These are phyloP conservation scores for Aporrectodea caliginosa DNA, from an alignment of 1,140 invertebrate genomes.

Conservation along the genomic window DNA sequence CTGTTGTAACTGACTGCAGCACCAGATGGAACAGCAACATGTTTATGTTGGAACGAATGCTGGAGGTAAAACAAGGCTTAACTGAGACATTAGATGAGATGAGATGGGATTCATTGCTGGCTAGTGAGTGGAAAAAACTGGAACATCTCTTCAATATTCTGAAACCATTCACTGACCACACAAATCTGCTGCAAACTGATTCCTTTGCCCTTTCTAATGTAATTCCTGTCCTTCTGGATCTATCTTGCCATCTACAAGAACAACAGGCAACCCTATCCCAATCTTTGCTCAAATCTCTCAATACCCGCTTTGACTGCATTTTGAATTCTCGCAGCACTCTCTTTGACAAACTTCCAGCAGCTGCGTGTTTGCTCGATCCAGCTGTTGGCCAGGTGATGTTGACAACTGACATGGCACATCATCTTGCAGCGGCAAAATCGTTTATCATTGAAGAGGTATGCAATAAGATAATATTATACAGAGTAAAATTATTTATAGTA, in stretches of 20 bases:
- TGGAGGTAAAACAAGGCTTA: constrained; percentile 2
- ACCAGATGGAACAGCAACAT: background rate
- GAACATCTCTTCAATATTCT: background rate
- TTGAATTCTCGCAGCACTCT: background rate
- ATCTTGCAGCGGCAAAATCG: background rate
- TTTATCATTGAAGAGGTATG: background rate
- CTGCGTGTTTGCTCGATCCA: background rate
- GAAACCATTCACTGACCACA: background rate
- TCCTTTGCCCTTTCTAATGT: background rate
- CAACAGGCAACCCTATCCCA: background rate
- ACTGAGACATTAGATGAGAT: background rate
- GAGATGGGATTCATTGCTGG: background rate
- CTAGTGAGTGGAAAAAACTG: constrained; percentile 5
- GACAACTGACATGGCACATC: background rate
- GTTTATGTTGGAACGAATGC: background rate
- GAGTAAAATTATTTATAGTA: background rate
- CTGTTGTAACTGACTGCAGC: background rate
- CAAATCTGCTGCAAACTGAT: background rate
- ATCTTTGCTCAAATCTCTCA: background rate
- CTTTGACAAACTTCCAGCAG: background rate
- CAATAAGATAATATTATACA: background rate
- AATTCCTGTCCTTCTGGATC: constrained; percentile 1
- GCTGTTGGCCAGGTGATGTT: background rate
- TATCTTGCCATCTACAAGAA: background rate
- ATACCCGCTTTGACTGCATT: background rate